Base-by-base conservation (phyloP, 2,888 invertebrate genomes). In the Hyposoter didymator region DNA sequence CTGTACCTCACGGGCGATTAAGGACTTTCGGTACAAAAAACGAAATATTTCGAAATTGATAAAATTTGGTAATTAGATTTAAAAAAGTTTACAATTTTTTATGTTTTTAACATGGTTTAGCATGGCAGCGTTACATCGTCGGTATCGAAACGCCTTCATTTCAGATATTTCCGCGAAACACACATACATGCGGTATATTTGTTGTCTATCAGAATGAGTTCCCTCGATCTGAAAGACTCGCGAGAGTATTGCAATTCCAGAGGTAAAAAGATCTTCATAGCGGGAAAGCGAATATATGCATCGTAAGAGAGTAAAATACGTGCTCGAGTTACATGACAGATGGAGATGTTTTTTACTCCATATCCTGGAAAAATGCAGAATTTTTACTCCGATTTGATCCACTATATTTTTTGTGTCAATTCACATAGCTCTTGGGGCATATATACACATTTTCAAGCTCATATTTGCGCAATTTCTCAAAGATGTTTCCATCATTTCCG, bases 271-370 rank as follows among this genome's bases (percentile, higher is more conserved):
- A 39, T 28, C 19, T 52, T 62, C 43, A 47, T 45, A 59, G 59
- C 47, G n/a, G 3, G 14, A 69, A 83, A 62, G 64, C 49, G 74
- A 78, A 8, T 10, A 83, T 69, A 59, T 59, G 67, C 78, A 59
- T 73, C 39, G 49, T 62, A 39, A 69, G 55, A 69, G 47, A 73
- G 72, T 55, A 66, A 59, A 28, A 72, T 66, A 76, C 64, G 78
- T 82, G 66, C 52, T 78, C 45, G 35, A 75, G 76, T 82, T 83
- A 78, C 78, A 35, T 43, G 74, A 39, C 66, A 66, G 78, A 35
- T 45, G 35, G 52, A 73, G 67, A 73, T 22, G 22, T 17, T 39
- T 35, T 78, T 73, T 10, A 39, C 22, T 35, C 52, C 45, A 28
- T 69, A 17, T 73, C n/a, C 47, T 22, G 32, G 28, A 39, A 59